Evolutionary conservation across 2,113 vertebrate species (phyloP).

Genomic region (Edolisoma coerulescens): DNA sequence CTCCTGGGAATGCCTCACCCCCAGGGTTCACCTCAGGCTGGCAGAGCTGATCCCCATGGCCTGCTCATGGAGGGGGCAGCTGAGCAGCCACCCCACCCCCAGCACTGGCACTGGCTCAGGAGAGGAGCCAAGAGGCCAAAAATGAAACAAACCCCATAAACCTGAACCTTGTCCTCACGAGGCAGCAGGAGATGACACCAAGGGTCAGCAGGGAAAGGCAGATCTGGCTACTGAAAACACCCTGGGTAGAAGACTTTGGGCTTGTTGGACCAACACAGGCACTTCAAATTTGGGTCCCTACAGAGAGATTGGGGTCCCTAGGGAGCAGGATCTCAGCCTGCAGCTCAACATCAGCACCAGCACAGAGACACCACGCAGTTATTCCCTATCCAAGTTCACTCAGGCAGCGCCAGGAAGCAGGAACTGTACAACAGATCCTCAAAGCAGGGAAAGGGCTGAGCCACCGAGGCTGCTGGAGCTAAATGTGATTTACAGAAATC

Average conservation of each 20-base stretch:
- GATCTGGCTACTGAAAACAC: not conserved
- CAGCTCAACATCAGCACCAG: not conserved
- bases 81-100: not conserved
- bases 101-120: not conserved
- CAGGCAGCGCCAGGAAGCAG: not conserved
- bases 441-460: not conserved
- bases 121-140: not conserved
- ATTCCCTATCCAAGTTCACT: not conserved
- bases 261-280: not conserved
- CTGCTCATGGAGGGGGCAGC: not conserved
- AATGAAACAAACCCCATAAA: not conserved
- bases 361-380: not conserved
- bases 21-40: not conserved
- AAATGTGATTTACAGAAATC: not conserved
- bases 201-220: not conserved
- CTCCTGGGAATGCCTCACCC: not conserved
- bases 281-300: not conserved
- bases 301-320: not conserved
- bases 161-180: not conserved
- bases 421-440: not conserved
- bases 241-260: rapidly evolving
- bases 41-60: not conserved
- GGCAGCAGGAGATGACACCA: not conserved
- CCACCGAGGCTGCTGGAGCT: not conserved
- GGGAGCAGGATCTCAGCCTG: not conserved